A percentile compares a stretch with the other conserved stretches of the same genome.
Conservation (phyloP, 37 sponge, comb jelly and placozoan genomes). For the Spongilla lacustris region DNA sequence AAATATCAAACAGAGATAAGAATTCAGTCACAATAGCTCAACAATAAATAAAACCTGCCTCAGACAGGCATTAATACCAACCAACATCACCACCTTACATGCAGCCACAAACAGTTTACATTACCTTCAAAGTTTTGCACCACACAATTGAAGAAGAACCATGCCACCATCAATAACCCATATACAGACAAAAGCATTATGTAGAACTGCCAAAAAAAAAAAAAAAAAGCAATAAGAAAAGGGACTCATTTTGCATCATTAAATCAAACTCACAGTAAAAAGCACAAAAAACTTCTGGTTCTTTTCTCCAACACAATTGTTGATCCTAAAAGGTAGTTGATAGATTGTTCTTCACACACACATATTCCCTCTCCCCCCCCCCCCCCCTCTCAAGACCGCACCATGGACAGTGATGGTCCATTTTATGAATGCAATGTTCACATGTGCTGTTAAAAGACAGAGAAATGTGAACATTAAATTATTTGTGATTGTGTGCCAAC, state of each 20-base stretch:
- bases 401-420: slow-evolving; percentile 99
- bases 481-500: not conserved
- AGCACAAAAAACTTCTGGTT: slow-evolving; percentile 99
- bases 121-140: slow-evolving; percentile 63
- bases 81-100: no score
- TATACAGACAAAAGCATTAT: slow-evolving; percentile 77
- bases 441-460: slow-evolving; percentile 61
- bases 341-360: not conserved
- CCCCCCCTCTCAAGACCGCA: slow-evolving; percentile 12
- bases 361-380: not conserved
- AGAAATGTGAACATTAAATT: not conserved
- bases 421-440: slow-evolving; percentile 85
- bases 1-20: no score
- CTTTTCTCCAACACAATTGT: slow-evolving; percentile 98
- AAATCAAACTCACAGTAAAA: slow-evolving; percentile 77
- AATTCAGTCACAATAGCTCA: no score
- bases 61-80: no score
- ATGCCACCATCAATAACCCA: slow-evolving; percentile 61
- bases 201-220: slow-evolving; percentile 57
- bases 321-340: slow-evolving; percentile 66
- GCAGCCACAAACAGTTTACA: no score
- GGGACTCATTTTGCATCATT: not conserved
- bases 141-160: slow-evolving; percentile 78
- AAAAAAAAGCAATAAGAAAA: not conserved
- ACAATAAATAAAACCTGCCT: no score